A percentile compares a stretch with the other conserved stretches of the same genome.
These are phyloP conservation scores for Orchesella flavescens DNA, from an alignment of 2,888 invertebrate species.

Conservation along the genomic window DNA sequence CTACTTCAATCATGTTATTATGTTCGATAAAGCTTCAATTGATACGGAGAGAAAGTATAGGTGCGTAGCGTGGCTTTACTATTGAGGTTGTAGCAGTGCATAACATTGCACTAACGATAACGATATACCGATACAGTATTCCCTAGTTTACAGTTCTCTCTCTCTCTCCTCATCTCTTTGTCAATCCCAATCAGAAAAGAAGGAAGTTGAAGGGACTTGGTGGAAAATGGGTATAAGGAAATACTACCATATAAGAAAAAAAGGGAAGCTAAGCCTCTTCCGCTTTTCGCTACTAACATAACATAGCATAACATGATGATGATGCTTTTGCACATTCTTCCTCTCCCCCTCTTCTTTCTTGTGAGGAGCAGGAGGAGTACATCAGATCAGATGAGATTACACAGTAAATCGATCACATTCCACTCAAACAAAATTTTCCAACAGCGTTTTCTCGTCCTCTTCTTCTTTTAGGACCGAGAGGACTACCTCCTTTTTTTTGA, in stretches of 20 bases:
- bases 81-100: not conserved
- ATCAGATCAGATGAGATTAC: constrained; percentile 61
- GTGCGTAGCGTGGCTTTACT: not conserved
- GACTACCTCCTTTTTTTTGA: not conserved
- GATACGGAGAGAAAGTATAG: not conserved
- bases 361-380: constrained; percentile 25
- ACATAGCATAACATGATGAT: not conserved
- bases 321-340: constrained; percentile 15
- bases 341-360: constrained; percentile 13
- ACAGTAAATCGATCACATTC: constrained; percentile 57
- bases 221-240: constrained; percentile 27
- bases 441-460: not conserved
- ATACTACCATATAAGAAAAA: not conserved
- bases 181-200: constrained; percentile 52
- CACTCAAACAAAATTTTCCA: constrained; percentile 55
- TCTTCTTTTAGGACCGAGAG: constrained; percentile 1
- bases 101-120: not conserved
- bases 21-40: not conserved
- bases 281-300: not conserved
- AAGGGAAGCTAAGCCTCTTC: not conserved
- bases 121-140: not conserved
- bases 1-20: constrained; percentile 51
- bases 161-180: constrained; percentile 36
- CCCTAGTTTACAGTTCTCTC: constrained; percentile 4
- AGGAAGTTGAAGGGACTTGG: constrained; percentile 10